Conservation (phyloP, 2,113 vertebrate species). For the Sinocyclocheilus rhinocerous region DNA sequence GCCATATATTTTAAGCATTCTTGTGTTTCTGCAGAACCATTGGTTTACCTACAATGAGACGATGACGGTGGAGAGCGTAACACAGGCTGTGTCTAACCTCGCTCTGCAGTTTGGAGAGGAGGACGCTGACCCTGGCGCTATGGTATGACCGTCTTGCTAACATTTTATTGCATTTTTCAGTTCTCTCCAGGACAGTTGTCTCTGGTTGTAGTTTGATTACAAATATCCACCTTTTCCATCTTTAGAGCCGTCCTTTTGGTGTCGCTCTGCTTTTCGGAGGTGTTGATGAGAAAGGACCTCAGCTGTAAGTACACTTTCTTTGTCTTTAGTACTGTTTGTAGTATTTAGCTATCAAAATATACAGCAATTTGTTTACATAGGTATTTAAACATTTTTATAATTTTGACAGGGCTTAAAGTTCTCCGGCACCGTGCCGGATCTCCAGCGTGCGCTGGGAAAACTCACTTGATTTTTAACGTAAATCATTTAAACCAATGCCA, state of each 20-base stretch:
- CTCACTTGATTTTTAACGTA: too few relatives aligned
- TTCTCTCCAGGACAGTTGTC: not conserved
- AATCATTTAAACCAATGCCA: too few relatives aligned
- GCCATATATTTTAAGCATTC: not conserved
- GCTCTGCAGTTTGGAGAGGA: constrained; percentile 98
- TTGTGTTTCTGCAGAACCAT: constrained; percentile 83
- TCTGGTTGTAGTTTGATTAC: not conserved
- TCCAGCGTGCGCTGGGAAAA: too few relatives aligned
- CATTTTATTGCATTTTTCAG: not conserved
- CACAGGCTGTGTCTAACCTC: constrained; percentile 96
- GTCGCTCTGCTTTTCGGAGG: constrained; percentile 96
- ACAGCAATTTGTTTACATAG: not conserved
- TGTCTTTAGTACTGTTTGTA: not conserved
- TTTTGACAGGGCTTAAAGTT: not conserved
- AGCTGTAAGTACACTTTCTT: constrained; percentile 84
- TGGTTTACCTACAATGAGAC: constrained; percentile 99
- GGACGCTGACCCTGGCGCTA: constrained; percentile 95
- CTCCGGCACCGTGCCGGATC: too few relatives aligned
- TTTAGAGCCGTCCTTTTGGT: constrained; percentile 94
- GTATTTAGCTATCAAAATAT: not conserved
- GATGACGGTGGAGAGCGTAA: constrained; percentile 98
- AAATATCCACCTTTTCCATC: not conserved
- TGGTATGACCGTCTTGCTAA: constrained; percentile 74
- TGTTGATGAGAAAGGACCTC: constrained; percentile 97
- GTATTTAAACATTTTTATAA: not conserved